A percentile compares a stretch with the other conserved stretches of the same genome.
These are phyloP conservation scores for Drosophila vallismaia DNA, from an alignment of 2,888 invertebrate species.

Conservation along the genomic window DNA sequence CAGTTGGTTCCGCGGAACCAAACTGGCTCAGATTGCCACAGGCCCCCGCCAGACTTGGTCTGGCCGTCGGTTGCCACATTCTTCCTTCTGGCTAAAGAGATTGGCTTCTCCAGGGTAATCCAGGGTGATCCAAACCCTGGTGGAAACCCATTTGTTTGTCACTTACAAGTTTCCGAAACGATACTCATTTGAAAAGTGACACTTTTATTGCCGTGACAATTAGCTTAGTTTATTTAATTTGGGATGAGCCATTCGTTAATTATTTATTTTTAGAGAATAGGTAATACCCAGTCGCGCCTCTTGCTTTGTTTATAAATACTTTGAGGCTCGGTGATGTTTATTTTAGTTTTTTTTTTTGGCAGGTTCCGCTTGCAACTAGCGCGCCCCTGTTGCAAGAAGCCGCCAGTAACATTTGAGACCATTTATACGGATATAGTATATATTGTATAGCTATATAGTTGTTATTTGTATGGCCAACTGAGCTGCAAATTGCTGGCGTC, in stretches of 20 bases:
- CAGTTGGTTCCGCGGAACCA: conserved; percentile 73
- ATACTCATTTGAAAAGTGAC: conserved; percentile 1
- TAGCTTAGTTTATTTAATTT: conserved; percentile 1
- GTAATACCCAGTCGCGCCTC: neutral
- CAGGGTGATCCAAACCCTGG: neutral
- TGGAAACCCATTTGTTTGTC: neutral
- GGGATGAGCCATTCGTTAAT: neutral
- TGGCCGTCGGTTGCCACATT: conserved; percentile 65
- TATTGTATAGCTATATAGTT: conserved; percentile 6
- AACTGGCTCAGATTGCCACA: conserved; percentile 67
- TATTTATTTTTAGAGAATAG: neutral
- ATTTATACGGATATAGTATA: conserved; percentile 5
- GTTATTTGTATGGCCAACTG: conserved; percentile 55
- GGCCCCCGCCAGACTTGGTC: conserved; percentile 25
- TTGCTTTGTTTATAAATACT: conserved; percentile 1
- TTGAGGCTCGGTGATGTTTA: conserved; percentile 18
- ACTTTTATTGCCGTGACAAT: neutral
- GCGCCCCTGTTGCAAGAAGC: conserved; percentile 65
- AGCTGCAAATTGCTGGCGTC: conserved; percentile 57
- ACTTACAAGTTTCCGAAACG: neutral
- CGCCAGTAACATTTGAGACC: conserved; percentile 9
- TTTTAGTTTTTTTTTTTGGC: conserved; percentile 30
- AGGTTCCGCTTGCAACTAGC: conserved; percentile 68
- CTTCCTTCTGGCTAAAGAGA: conserved; percentile 57
- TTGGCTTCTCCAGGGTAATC: conserved; percentile 22